Evolutionary conservation across 2,888 invertebrate species (phyloP).

Genomic region (Ceratothoa steindachneri): DNA sequence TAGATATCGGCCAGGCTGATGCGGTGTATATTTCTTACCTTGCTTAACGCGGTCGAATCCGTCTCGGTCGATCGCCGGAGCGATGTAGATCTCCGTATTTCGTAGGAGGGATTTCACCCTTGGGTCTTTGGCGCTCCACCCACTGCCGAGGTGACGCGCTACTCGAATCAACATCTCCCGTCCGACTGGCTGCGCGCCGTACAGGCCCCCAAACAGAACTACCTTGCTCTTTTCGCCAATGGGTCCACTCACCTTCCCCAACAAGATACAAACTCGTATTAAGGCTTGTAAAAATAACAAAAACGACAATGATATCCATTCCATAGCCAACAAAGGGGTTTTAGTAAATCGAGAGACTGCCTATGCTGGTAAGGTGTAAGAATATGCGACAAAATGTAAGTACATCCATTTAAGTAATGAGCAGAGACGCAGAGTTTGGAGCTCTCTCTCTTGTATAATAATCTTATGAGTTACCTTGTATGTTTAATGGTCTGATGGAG

Average conservation of each 20-base stretch:
- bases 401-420: too few species aligned
- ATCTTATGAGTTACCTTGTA: too few species aligned
- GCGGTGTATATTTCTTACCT: too few species aligned
- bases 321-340: too few species aligned
- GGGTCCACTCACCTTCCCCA: neutral
- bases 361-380: too few species aligned
- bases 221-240: constrained; percentile 68
- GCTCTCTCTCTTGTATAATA: too few species aligned
- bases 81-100: constrained; percentile 71
- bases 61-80: constrained; percentile 65
- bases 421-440: too few species aligned
- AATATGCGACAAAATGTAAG: too few species aligned
- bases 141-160: constrained; percentile 55
- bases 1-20: too few species aligned
- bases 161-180: constrained; percentile 78
- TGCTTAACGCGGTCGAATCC: constrained; percentile 55
- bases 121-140: constrained; percentile 62
- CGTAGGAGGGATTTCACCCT: constrained; percentile 63
- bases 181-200: constrained; percentile 74
- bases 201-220: constrained; percentile 77
- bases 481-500: too few species aligned
- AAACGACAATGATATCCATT: neutral
- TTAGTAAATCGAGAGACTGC: too few species aligned
- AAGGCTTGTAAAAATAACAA: neutral
- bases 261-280: neutral